Conservation (phyloP, 2,797 vertebrate species). For the Emys orbicularis region DNA sequence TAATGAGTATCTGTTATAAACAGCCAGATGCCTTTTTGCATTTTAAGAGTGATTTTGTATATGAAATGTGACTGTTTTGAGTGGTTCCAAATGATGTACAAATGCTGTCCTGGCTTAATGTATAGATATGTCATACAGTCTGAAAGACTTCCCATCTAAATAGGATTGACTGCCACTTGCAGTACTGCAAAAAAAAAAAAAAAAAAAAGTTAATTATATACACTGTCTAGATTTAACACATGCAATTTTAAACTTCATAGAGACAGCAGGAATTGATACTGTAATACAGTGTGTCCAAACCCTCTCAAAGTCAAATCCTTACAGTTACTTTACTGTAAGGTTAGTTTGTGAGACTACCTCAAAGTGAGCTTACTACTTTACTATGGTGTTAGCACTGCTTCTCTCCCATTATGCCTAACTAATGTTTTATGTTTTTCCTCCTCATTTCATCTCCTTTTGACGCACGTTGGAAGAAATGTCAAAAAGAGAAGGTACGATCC, state of each 20-base stretch:
- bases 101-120: not conserved
- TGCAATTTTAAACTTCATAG: not conserved
- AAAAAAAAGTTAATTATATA: not conserved
- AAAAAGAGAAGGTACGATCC: constrained; percentile 98
- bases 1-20: not conserved
- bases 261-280: not conserved
- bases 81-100: not conserved
- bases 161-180: not conserved
- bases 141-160: not conserved
- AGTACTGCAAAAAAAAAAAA: not conserved
- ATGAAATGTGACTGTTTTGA: not conserved
- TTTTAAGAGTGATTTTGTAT: not conserved
- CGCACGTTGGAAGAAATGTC: constrained; percentile 92
- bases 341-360: constrained; percentile 45
- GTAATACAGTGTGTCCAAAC: not conserved
- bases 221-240: not conserved
- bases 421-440: constrained; percentile 80
- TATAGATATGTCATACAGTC: not conserved
- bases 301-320: not conserved
- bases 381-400: constrained; percentile 47
- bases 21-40: not conserved
- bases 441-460: constrained; percentile 74
- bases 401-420: constrained; percentile 70
- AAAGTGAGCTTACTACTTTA: constrained; percentile 74
- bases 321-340: not conserved